phyloP scores from a whole-genome alignment of 2,113 vertebrate species.

The Phrynocephalus versicolor region DNA sequence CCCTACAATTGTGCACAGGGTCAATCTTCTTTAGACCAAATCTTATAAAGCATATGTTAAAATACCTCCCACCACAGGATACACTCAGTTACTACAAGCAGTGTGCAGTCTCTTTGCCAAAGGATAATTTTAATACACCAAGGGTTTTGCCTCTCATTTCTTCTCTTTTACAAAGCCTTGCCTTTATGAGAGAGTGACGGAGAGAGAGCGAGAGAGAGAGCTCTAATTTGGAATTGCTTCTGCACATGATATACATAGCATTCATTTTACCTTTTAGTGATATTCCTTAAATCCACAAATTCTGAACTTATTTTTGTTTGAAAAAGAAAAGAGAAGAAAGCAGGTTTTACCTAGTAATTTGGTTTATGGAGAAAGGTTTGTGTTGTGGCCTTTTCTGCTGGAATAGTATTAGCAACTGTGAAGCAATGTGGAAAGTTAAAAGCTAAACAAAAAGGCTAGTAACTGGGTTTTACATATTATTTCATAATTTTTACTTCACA shows the following conservation, averaged over 20 bases:
- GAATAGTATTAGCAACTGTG: not conserved
- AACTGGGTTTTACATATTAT: too few species aligned
- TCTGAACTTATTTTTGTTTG: not conserved
- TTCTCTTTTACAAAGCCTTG: slow-evolving; percentile 3
- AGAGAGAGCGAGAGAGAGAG: not conserved
- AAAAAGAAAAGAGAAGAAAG: not conserved
- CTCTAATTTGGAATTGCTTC: not conserved
- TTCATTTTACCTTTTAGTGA: not conserved
- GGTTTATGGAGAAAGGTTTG: not conserved
- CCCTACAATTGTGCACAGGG: not conserved
- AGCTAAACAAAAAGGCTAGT: not conserved
- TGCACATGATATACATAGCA: not conserved
- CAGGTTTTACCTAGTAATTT: not conserved
- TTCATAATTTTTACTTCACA: too few species aligned
- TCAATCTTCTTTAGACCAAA: not conserved
- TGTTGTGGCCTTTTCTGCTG: not conserved
- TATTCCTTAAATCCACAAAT: not conserved
- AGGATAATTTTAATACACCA: slow-evolving; percentile 3
- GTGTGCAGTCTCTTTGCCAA: not conserved
- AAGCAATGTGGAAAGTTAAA: not conserved
- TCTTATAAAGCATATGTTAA: not conserved
- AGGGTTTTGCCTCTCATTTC: not conserved
- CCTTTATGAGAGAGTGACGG: not conserved
- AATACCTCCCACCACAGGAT: not conserved
- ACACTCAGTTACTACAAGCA: not conserved